Conservation (phyloP, 2,888 invertebrate genomes). For the Diploptera punctata region DNA sequence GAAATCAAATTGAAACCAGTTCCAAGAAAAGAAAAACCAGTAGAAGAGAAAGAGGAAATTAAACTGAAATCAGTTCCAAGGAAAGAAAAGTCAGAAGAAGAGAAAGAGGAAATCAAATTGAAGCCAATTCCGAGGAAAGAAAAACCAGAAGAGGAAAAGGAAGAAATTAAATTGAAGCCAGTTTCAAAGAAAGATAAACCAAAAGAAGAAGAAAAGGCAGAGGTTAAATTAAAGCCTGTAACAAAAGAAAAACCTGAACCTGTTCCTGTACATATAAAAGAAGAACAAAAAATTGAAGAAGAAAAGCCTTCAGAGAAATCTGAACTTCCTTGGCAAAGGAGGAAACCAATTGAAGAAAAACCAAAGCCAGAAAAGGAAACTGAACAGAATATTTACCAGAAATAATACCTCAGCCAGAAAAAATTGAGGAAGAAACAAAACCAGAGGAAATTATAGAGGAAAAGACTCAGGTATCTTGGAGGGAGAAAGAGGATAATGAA, state of each 20-base stretch:
- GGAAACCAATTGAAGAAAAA: constrained; percentile 20
- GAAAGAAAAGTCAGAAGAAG: constrained; percentile 51
- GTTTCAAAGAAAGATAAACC: background rate
- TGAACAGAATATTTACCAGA: background rate
- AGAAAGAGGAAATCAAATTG: constrained; percentile 31
- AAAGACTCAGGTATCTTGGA: background rate
- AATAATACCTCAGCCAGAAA: background rate
- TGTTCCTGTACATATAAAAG: constrained; percentile 7
- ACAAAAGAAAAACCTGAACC: constrained; percentile 14
- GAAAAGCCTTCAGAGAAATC: constrained; percentile 42
- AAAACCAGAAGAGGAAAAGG: constrained; percentile 36
- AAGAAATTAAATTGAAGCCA: constrained; percentile 46
- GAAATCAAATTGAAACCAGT: constrained; percentile 36
- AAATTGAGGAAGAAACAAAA: background rate
- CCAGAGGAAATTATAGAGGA: constrained; percentile 24
- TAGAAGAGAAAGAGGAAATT: constrained; percentile 50
- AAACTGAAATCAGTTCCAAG: constrained; percentile 54
- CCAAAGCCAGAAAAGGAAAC: background rate
- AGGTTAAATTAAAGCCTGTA: constrained; percentile 45
- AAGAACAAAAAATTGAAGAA: constrained; percentile 45
- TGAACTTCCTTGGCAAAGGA: constrained; percentile 46
- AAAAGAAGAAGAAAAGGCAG: constrained; percentile 39
- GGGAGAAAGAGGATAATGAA: background rate
- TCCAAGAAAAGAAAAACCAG: constrained; percentile 29
- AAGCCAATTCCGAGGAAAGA: constrained; percentile 35